phyloP scores from a whole-genome alignment of 2,113 vertebrate genomes.

The Rhizomys pruinosus region DNA sequence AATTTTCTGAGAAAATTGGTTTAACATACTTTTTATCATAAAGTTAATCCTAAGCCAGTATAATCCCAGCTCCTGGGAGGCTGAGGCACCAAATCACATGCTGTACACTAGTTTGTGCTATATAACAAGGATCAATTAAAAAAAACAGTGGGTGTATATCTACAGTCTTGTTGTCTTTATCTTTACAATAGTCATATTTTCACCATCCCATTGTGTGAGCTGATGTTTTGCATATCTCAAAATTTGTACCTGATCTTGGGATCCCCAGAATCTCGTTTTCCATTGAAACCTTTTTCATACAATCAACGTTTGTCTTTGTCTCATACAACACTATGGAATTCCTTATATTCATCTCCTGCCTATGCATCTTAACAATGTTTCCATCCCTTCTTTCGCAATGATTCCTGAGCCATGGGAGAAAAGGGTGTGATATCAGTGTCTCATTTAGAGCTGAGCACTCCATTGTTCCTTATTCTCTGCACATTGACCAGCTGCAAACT shows the following conservation, averaged over 20 bases:
- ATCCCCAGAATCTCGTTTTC: neutral
- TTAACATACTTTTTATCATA: neutral
- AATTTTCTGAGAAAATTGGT: neutral
- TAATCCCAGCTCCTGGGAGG: neutral
- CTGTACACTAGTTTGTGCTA: neutral
- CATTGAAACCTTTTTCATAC: neutral
- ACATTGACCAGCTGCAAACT: too few species aligned
- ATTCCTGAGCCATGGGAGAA: too few species aligned
- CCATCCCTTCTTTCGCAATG: too few species aligned
- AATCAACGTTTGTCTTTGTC: neutral
- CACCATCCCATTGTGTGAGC: neutral
- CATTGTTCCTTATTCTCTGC: too few species aligned
- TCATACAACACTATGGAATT: neutral
- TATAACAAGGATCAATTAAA: neutral
- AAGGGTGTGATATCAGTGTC: too few species aligned
- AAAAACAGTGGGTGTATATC: neutral
- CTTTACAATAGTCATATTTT: neutral
- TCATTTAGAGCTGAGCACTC: too few species aligned
- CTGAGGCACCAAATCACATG: neutral
- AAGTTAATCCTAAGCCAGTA: neutral
- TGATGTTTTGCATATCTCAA: neutral
- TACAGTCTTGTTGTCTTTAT: neutral
- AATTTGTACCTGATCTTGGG: neutral
- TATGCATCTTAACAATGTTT: too few species aligned
- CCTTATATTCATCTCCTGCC: neutral